Conservation (phyloP, 2,113 vertebrate genomes). For the Esox niger region DNA sequence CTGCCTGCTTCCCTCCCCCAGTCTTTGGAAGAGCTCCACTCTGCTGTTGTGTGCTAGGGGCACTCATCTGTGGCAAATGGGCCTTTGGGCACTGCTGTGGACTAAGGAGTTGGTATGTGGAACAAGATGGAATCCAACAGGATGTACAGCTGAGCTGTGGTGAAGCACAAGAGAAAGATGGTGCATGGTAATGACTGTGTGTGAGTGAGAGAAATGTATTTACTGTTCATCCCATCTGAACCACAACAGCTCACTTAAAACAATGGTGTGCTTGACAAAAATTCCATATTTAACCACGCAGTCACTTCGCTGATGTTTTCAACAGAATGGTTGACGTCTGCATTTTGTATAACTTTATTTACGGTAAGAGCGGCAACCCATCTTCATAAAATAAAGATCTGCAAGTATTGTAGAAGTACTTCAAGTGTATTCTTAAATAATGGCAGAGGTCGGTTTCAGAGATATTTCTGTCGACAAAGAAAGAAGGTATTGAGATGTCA, state of each 20-base stretch:
- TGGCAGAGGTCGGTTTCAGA: not conserved
- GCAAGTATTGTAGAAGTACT: not conserved
- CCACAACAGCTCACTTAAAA: too few species aligned
- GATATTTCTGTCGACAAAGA: not conserved
- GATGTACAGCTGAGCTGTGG: conserved; percentile 3
- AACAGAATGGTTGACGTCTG: not conserved
- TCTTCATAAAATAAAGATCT: conserved; percentile 22
- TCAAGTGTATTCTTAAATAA: conserved; percentile 3
- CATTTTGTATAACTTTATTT: conserved; percentile 12
- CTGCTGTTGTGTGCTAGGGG: too few species aligned
- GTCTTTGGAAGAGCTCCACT: too few species aligned
- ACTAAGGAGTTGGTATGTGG: not conserved
- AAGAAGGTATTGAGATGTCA: too few species aligned
- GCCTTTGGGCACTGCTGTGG: not conserved
- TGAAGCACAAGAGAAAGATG: too few species aligned
- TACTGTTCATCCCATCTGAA: too few species aligned
- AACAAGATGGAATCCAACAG: not conserved
- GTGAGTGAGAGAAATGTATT: too few species aligned
- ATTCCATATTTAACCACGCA: too few species aligned
- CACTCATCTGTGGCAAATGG: not conserved
- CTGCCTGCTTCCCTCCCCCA: too few species aligned
- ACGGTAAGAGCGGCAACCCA: not conserved
- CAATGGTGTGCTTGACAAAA: too few species aligned
- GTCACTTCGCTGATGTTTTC: too few species aligned
- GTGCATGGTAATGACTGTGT: too few species aligned